Conservation (phyloP, 35 echinoderm and acorn worm genomes). For the Diadema setosum region DNA sequence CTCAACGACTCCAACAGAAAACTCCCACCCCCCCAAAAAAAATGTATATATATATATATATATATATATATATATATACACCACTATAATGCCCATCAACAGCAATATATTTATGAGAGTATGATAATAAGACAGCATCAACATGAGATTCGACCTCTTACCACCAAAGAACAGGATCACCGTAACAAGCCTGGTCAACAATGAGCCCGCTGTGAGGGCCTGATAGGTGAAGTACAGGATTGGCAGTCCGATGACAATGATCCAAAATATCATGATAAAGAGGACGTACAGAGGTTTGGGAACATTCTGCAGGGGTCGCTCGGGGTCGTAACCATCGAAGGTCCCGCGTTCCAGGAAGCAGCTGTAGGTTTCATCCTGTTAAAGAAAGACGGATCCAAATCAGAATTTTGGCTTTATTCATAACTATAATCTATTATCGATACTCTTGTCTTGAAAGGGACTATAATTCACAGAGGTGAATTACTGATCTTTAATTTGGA, state of each 20-base stretch:
- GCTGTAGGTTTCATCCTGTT: conserved; percentile 11
- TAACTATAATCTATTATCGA: background rate
- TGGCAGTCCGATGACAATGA: background rate
- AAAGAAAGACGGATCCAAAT: background rate
- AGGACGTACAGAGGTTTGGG: background rate
- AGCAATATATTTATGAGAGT: too few relatives aligned
- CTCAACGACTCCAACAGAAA: too few relatives aligned
- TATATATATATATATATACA: too few relatives aligned
- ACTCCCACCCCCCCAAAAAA: too few relatives aligned
- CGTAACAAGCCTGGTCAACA: background rate
- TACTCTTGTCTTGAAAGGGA: background rate
- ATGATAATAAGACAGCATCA: too few relatives aligned
- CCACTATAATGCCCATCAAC: too few relatives aligned
- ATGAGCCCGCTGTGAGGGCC: background rate
- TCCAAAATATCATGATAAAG: background rate
- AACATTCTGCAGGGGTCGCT: background rate
- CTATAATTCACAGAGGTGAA: background rate
- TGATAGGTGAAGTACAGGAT: background rate
- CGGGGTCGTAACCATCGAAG: conserved; percentile 11
- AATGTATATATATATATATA: too few relatives aligned
- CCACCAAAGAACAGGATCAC: background rate
- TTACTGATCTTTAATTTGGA: too few relatives aligned
- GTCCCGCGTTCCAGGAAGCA: conserved; percentile 17
- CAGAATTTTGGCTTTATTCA: too few relatives aligned
- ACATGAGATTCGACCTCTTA: too few relatives aligned